These are phyloP conservation scores for Pachyrhynchus sulphureomaculatus DNA, from an alignment of 1,140 invertebrate genomes.

Conservation along the genomic window DNA sequence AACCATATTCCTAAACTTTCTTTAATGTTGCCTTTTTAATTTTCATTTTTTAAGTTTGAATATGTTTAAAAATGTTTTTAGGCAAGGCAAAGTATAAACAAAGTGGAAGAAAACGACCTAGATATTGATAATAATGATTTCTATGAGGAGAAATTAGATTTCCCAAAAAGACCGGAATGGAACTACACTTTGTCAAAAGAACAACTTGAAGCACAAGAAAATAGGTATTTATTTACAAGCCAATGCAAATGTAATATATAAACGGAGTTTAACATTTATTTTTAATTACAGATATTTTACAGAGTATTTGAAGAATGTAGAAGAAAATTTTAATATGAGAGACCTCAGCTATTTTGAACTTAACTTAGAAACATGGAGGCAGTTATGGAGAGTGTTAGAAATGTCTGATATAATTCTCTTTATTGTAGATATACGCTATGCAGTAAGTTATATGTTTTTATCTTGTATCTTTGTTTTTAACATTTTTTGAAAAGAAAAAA, in stretches of 20 bases:
- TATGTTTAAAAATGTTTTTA: no score
- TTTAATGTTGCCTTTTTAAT: no score
- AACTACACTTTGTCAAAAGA: conserved; percentile 69
- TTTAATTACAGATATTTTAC: conserved; percentile 31
- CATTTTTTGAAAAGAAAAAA: no score
- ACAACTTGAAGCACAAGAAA: conserved; percentile 72
- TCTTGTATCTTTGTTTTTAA: no score
- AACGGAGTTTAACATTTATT: neutral
- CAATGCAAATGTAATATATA: no score
- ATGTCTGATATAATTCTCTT: conserved; percentile 93
- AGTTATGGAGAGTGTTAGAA: conserved; percentile 97
- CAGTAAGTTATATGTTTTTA: no score
- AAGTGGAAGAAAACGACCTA: conserved; percentile 59
- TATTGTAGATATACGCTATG: conserved; percentile 76
- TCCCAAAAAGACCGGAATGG: conserved; percentile 83
- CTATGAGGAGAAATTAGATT: conserved; percentile 71
- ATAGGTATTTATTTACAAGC: no score
- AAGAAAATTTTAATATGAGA: conserved; percentile 39
- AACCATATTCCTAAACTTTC: no score
- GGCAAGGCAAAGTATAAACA: no score
- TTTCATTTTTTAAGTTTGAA: no score
- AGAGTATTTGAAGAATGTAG: conserved; percentile 45
- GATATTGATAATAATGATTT: conserved; percentile 72
- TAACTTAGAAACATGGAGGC: conserved; percentile 98
- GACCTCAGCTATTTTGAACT: conserved; percentile 67